Conservation (phyloP, 2,888 invertebrate species). For the Cataglyphis altisquamis region DNA sequence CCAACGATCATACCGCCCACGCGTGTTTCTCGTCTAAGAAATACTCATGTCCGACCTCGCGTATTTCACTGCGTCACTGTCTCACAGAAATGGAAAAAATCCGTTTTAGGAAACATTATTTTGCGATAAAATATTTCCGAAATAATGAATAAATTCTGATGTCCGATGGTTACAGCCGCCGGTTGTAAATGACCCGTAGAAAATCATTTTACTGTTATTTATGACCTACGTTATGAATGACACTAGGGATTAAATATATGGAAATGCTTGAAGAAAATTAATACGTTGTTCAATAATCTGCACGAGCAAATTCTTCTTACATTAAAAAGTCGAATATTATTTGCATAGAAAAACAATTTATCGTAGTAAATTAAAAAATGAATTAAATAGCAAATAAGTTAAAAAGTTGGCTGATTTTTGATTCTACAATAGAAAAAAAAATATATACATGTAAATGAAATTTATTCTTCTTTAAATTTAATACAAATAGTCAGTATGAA, state of each 20-base stretch:
- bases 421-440: background rate
- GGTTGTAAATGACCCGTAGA: background rate
- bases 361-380: background rate
- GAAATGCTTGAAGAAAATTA: background rate
- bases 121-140: background rate
- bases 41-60: background rate
- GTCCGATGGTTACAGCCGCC: background rate
- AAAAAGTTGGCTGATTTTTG: background rate
- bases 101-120: conserved; percentile 13
- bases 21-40: background rate
- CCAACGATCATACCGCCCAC: conserved; percentile 44
- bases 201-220: background rate
- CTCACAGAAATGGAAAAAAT: background rate
- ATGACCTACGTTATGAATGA: background rate
- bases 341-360: background rate
- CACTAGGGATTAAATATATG: background rate
- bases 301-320: background rate
- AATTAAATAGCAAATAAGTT: background rate
- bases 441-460: background rate
- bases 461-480: background rate
- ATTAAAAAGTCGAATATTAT: background rate
- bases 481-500: background rate
- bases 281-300: background rate
- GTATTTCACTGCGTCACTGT: background rate
- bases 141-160: background rate